Evolutionary conservation across 1,140 invertebrate genomes (phyloP), one percentile per base, ranked within the genome.

Genomic region (Aethina tumida): DNA sequence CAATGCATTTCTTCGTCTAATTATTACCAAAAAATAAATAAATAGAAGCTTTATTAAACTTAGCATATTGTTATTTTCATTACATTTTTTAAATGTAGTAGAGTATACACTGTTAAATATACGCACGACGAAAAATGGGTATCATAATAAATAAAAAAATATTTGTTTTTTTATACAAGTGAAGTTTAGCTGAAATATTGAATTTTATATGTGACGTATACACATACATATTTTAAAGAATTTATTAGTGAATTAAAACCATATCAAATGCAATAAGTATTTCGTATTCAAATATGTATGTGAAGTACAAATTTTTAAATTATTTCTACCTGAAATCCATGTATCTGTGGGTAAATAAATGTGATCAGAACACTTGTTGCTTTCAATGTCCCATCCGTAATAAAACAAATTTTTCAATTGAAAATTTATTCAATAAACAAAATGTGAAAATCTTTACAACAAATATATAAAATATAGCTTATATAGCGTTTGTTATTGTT

Each of bases 331-430:
- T 43, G 39, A 43, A 35, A 47, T 41, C 41, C 41, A 48, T 48
- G 45, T 48, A 48, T 44, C 41, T 48, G 41, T 48, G 45, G 41
- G 45, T 48, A 39, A 48, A 48, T 48, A 48, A 48, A 48, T 48
- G 45, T 48, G 41, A 48, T 44, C 33, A 48, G 32, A 42, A 33
- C 37, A 32, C 8, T 17, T 16, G 14, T n/a, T 20, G 10, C 10
- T 10, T n/a, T n/a, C n/a, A n/a, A n/a, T n/a, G 3, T 34, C n/a
- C 12, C 3, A 20, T 34, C 4, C 31, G 10, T 14, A 33, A 33
- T n/a, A 14, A 30, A 4, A 14, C 8, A 9, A 4, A 16, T 12
- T 4, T 2, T 30, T 30, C 16, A 4, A 14, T 30, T 14, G 2
- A 10, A 30, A 13, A 30, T 10, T 30, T 30, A 30, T 2, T 30